These are phyloP conservation scores for Cranoglanis bouderius DNA, from an alignment of 2,113 vertebrate genomes.

Conservation along the genomic window DNA sequence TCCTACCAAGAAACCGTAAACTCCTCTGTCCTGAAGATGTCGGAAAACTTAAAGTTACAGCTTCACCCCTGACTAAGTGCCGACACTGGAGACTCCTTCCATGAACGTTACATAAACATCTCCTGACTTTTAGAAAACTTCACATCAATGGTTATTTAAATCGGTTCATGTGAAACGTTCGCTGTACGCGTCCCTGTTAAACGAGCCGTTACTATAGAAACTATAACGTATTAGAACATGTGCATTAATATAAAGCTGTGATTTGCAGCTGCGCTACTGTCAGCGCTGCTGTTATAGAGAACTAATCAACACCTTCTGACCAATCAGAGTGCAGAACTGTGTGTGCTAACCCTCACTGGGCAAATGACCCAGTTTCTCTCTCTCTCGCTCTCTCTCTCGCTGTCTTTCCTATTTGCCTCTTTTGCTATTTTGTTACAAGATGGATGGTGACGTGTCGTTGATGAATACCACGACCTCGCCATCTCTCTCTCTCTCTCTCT, in stretches of 20 bases:
- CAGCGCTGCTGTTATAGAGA: not conserved
- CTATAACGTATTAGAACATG: not conserved
- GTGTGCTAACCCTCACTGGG: not conserved
- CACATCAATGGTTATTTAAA: not conserved
- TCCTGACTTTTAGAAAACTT: too few relatives aligned
- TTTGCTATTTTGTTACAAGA: slow-evolving; percentile 41
- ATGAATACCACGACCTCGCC: not conserved
- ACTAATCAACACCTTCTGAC: not conserved
- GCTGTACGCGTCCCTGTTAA: not conserved
- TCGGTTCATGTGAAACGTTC: not conserved
- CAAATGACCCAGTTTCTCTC: slow-evolving; percentile 23
- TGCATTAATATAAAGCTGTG: not conserved
- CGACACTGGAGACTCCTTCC: not conserved
- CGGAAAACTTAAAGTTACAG: too few relatives aligned
- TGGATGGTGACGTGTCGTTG: not conserved
- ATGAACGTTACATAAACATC: too few relatives aligned
- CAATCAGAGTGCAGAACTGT: not conserved
- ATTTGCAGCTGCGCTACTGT: not conserved
- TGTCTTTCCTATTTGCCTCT: not conserved
- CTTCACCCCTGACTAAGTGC: not conserved
- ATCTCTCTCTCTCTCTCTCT: not conserved
- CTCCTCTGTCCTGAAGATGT: not conserved
- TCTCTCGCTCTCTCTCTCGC: not conserved
- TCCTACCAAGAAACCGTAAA: too few relatives aligned
- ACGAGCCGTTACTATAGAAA: not conserved